Conservation (phyloP, 2,797 vertebrate species). For the Borostomias antarcticus region DNA sequence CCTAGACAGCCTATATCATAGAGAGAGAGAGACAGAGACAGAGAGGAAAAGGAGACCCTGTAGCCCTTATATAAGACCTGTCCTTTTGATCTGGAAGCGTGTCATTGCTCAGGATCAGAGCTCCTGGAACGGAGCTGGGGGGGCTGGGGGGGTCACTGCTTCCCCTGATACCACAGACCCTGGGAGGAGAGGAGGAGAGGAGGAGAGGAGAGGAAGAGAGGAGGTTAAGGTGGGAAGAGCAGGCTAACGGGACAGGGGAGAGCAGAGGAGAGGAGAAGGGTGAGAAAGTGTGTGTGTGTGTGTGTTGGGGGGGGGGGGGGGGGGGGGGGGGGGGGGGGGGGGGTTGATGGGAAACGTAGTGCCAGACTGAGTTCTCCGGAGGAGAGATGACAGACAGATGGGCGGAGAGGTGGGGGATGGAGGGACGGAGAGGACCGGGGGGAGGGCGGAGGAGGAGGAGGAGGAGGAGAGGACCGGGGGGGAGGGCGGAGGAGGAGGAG, state of each 20-base stretch:
- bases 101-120: constrained; percentile 60
- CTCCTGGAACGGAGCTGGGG: constrained; percentile 32
- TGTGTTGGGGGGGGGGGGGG: neutral
- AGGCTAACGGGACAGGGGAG: constrained; percentile 14
- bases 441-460: constrained; percentile 11
- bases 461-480: constrained; percentile 18
- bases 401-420: constrained; percentile 8
- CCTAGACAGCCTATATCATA: no score
- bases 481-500: neutral
- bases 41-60: constrained; percentile 45
- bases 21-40: constrained; percentile 10
- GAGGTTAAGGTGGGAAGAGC: no score
- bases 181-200: constrained; percentile 22
- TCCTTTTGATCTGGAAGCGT: constrained; percentile 69
- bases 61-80: constrained; percentile 65
- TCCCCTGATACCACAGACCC: constrained; percentile 50
- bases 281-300: neutral
- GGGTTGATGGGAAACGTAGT: constrained; percentile 18
- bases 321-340: neutral
- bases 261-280: neutral
- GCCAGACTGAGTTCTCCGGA: neutral
- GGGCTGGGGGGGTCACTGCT: constrained; percentile 38
- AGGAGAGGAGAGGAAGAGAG: constrained; percentile 17
- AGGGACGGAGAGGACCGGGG: neutral
- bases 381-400: constrained; percentile 4